Evolutionary conservation across 2,797 vertebrate genomes (phyloP), one percentile per base, ranked within the genome.

Genomic region (Etheostoma nigrum): DNA sequence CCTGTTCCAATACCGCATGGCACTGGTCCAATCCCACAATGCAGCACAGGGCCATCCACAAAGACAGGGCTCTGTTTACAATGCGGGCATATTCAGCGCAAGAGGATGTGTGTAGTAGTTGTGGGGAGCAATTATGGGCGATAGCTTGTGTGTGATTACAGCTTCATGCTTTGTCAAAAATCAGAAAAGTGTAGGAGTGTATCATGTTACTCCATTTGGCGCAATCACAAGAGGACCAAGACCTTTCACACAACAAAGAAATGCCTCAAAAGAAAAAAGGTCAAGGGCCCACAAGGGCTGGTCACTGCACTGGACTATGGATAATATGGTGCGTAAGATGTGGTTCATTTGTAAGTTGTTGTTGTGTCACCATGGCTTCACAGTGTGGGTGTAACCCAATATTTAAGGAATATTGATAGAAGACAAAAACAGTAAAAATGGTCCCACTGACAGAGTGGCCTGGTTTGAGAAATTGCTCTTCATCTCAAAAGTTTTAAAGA

Each of bases 1-100:
- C 27, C 84, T 84, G 82, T 87, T 92, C 90, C 90, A 92, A 90
- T 89, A 92, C 89, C 47, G 7, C 82, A 63, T 92, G 91, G 91
- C 90, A 74, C 15, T 0, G 47, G 30, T 88, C 91, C 91, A 91
- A 80, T 70, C 85, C 82, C 88, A 88, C 88, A 83, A 54, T 4
- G 63, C 76, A 75, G 61, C 44, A 25, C 59, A n/a, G 15, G 55
- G 54, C 65, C 49, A 3, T 85, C 73, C 72, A 64, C 81, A 70
- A 67, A 86, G 61, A 49, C 60, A 45, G 4, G 23, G 27, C 67
- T 84, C 75, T 75, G 86, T 91, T 92, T 89, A 87, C 86, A 81
- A 42, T 2, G 58, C 14, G 40, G 54, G 61, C 64, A 74, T 69
- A 66, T 42, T 66, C 75, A 57, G 83, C 73, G 6, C 40, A 21